These are phyloP conservation scores for Lasioglossum malachurum DNA, from an alignment of 2,888 invertebrate genomes.

Conservation along the genomic window DNA sequence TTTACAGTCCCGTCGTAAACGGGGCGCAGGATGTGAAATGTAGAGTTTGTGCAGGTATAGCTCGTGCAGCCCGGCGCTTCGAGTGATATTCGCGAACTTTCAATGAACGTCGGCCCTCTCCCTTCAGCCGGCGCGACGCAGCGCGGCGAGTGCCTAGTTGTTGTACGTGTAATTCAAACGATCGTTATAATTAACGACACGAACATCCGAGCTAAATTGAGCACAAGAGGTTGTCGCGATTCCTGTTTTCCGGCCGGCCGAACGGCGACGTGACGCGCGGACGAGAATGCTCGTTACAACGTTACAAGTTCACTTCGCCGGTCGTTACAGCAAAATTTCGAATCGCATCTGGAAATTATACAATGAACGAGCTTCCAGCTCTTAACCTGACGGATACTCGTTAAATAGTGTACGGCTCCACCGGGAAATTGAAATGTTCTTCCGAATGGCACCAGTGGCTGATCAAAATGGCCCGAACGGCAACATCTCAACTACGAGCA, in stretches of 20 bases:
- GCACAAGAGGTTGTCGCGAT: constrained; percentile 20
- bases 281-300: constrained; percentile 29
- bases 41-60: background rate
- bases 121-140: background rate
- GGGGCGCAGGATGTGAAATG: constrained; percentile 2
- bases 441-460: background rate
- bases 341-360: background rate
- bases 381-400: background rate
- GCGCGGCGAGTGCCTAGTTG: background rate
- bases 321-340: background rate
- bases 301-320: constrained; percentile 13
- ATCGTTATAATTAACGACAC: constrained; percentile 58
- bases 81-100: constrained; percentile 21
- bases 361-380: background rate
- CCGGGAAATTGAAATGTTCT: constrained; percentile 11
- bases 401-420: no score
- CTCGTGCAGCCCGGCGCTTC: background rate
- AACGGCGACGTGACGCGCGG: constrained; percentile 34
- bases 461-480: background rate
- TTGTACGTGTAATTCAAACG: constrained; percentile 49
- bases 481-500: background rate
- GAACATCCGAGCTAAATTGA: constrained; percentile 20
- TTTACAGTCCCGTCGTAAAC: constrained; percentile 30
- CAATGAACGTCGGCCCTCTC: constrained; percentile 21
- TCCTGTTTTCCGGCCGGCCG: constrained; percentile 10